Evolutionary conservation across 2,797 vertebrate species (phyloP), one percentile per base, ranked within the genome.

Genomic region (Poeciliopsis infans): DNA sequence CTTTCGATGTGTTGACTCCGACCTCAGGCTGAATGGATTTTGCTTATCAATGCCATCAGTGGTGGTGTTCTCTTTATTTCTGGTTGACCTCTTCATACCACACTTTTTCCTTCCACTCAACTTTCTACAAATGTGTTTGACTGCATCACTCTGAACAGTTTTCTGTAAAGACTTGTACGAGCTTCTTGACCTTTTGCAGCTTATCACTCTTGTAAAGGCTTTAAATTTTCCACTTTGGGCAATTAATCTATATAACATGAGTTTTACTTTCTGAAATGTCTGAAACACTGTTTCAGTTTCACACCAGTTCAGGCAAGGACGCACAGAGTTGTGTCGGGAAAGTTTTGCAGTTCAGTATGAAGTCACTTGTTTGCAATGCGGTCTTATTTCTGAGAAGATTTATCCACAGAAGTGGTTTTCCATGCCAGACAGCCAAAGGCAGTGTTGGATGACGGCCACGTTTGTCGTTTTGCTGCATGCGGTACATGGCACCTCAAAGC

Each of bases 391-490:
- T 79, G 91, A 85, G 88, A 86, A 90, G 91, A 92, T 93, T 93
- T 93, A 93, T 92, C 92, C 90, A 83, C 84, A 25, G 57, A 90
- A 76, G 86, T 91, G 87, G 95, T 92, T 96, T 90, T 93, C 94
- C 93, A 91, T 97, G 96, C 96, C 96, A 97, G 95, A 96, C 96
- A 96, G 94, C 96, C 96, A 95, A 96, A 94, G 96, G 94, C 91
- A 91, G 93, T 92, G 90, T 96, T 97, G 97, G 96, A 97, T 95
- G 93, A 83, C 84, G 86, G 95, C 96, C 96, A 96, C 88, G 91
- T 88, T 95, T 96, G 95, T 96, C 93, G 92, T 92, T 93, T 90
- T 91, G 90, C 92, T 91, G 79, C 85, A 76, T 84, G 91, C 91
- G 83, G 90, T 87, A 91, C 93, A 90, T 78, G 85, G 90, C 89